Conservation (phyloP, 1,140 invertebrate genomes). For the Cyclargus thomasi region DNA sequence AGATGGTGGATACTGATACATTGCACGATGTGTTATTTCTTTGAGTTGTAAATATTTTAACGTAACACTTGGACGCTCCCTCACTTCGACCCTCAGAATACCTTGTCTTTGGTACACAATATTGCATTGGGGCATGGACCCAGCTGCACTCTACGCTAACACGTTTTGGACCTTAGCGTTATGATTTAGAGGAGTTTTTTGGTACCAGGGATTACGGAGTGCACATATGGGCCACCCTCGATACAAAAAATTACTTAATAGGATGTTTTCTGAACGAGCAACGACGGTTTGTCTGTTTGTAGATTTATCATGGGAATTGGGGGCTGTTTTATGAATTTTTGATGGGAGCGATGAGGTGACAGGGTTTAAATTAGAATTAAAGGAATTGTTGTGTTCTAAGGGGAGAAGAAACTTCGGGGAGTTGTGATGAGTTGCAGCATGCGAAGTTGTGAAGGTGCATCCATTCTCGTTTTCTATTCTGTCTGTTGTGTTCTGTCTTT, state of each 20-base stretch:
- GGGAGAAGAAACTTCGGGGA: background rate
- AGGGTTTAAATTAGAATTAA: constrained; percentile 12
- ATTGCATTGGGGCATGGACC: constrained; percentile 46
- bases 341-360: background rate
- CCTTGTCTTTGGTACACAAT: constrained; percentile 60
- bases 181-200: constrained; percentile 28
- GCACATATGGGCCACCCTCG: constrained; percentile 65
- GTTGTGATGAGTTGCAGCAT: too few relatives aligned
- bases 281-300: constrained; percentile 30
- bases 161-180: constrained; percentile 26
- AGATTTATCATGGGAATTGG: constrained; percentile 29
- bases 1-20: too few relatives aligned
- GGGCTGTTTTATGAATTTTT: constrained; percentile 23
- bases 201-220: constrained; percentile 30
- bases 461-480: too few relatives aligned
- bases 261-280: constrained; percentile 67
- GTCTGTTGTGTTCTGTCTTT: too few relatives aligned
- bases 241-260: constrained; percentile 72
- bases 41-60: too few relatives aligned
- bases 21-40: too few relatives aligned
- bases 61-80: constrained; percentile 36
- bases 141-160: background rate
- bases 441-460: too few relatives aligned
- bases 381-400: background rate
- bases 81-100: constrained; percentile 36